Percentiles rank a stretch among this genome's conserved stretches.
phyloP scores from a whole-genome alignment of 2,888 invertebrate genomes.

The Oligia fasciuncula region DNA sequence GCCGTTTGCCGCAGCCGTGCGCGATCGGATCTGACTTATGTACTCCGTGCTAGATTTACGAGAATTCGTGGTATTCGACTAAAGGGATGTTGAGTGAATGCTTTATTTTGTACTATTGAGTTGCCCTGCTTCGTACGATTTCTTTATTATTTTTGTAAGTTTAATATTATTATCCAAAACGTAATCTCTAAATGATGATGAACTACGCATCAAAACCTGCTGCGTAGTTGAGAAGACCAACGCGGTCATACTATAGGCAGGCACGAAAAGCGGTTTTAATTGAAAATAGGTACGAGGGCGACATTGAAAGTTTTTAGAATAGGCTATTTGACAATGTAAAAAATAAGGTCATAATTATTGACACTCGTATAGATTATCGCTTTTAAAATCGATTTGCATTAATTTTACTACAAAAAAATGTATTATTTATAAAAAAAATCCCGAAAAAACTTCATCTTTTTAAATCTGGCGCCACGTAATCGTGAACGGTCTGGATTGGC shows the following conservation, averaged over 20 bases:
- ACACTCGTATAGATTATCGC: too few species aligned
- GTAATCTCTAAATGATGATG: not conserved
- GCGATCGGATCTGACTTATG: slow-evolving; percentile 77
- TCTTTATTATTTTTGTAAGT: not conserved
- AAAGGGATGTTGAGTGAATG: slow-evolving; percentile 6
- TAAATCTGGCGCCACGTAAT: too few species aligned
- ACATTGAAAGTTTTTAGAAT: too few species aligned
- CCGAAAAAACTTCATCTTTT: too few species aligned
- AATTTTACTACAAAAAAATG: too few species aligned
- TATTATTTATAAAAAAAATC: too few species aligned
- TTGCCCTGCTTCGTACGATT: not conserved
- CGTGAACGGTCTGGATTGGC: too few species aligned
- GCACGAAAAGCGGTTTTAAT: not conserved
- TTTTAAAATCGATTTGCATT: too few species aligned
- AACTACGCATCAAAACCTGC: not conserved
- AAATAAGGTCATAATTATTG: too few species aligned
- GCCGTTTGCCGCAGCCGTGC: slow-evolving; percentile 75
- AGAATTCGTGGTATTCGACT: slow-evolving; percentile 43
- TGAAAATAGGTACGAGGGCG: too few species aligned
- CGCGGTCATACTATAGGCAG: not conserved
- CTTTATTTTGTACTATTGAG: not conserved
- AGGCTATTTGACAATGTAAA: too few species aligned
- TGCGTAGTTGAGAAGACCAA: not conserved
- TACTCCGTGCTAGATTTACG: slow-evolving; percentile 65
- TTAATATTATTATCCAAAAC: not conserved